Evolutionary conservation across 2,797 vertebrate species (phyloP).

Genomic region (Rhinophrynus dorsalis): DNA sequence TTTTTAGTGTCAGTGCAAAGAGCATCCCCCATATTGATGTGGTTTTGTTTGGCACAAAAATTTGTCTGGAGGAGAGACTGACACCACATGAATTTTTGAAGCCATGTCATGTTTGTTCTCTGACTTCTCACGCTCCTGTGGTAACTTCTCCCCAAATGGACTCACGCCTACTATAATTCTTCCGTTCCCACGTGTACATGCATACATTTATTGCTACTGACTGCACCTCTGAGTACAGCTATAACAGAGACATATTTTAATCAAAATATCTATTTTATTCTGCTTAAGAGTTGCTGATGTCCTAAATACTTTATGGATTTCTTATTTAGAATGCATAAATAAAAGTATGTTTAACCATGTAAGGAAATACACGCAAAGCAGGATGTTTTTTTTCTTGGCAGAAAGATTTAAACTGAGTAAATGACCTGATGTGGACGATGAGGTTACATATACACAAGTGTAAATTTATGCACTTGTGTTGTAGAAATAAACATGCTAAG

Average conservation of each 20-base stretch:
- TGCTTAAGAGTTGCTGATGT: neutral
- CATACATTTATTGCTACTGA: conserved; percentile 18
- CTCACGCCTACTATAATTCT: conserved; percentile 27
- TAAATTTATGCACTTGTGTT: too few relatives aligned
- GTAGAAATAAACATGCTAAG: too few relatives aligned
- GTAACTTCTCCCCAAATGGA: conserved; percentile 23
- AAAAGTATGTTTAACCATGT: too few relatives aligned
- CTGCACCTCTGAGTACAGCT: neutral
- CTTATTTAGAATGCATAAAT: too few relatives aligned
- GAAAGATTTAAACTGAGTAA: too few relatives aligned
- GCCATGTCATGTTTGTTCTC: conserved; percentile 38
- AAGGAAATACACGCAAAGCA: too few relatives aligned
- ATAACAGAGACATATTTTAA: neutral
- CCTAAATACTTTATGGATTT: neutral
- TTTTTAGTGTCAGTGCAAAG: conserved; percentile 58
- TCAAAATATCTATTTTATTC: neutral
- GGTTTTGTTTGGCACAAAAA: conserved; percentile 59
- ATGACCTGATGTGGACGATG: too few relatives aligned
- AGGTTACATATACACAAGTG: too few relatives aligned
- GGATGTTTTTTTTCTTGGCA: too few relatives aligned
- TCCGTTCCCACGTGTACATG: conserved; percentile 6
- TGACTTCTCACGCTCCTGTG: conserved; percentile 37
- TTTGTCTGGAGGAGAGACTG: conserved; percentile 55
- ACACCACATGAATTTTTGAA: conserved; percentile 53
- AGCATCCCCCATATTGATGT: conserved; percentile 59